These are phyloP conservation scores for Diploptera punctata DNA, from an alignment of 2,888 invertebrate species.

Conservation along the genomic window DNA sequence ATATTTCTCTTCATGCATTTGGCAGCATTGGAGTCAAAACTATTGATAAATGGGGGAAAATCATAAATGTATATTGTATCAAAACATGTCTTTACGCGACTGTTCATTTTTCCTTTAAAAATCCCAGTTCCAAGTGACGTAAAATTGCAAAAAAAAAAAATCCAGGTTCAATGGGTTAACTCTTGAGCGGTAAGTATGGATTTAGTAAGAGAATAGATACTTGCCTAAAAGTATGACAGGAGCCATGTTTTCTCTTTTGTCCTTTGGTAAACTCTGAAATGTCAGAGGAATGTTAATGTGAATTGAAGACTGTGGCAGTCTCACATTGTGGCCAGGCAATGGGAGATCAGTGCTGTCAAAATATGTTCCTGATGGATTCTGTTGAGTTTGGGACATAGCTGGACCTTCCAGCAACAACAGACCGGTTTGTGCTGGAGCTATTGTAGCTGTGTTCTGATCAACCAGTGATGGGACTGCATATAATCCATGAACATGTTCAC, in stretches of 20 bases:
- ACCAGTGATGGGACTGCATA: constrained; percentile 94
- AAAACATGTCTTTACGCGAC: too few relatives aligned
- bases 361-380: neutral
- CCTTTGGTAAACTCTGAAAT: constrained; percentile 40
- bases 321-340: constrained; percentile 34
- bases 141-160: too few relatives aligned
- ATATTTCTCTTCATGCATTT: too few relatives aligned
- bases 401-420: constrained; percentile 81
- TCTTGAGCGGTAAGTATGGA: too few relatives aligned
- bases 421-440: constrained; percentile 72
- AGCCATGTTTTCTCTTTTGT: constrained; percentile 8
- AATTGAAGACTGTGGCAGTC: constrained; percentile 25
- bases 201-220: neutral
- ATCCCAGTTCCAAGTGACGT: too few relatives aligned
- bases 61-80: too few relatives aligned
- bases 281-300: constrained; percentile 31
- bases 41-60: too few relatives aligned
- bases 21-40: too few relatives aligned
- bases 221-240: constrained; percentile 43
- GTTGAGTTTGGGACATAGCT: constrained; percentile 54
- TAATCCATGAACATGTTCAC: constrained; percentile 83
- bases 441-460: constrained; percentile 87
- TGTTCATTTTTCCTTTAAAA: too few relatives aligned
- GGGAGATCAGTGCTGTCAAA: neutral
- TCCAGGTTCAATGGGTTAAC: too few relatives aligned